A percentile compares a stretch with the other conserved stretches of the same genome.
Evolutionary conservation across 2,888 invertebrate species (phyloP).

Genomic region (Acronicta psi): DNA sequence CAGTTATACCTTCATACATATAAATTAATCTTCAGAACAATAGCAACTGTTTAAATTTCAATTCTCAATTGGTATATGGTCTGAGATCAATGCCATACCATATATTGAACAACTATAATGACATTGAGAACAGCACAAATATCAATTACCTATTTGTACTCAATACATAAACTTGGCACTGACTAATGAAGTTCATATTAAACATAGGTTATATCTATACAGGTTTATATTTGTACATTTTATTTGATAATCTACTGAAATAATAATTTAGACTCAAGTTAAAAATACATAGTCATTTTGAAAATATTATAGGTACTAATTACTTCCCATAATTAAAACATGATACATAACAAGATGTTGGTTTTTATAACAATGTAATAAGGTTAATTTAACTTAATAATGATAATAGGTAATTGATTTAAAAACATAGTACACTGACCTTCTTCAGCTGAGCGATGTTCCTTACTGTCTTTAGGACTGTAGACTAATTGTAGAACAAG

Average conservation of each 20-base stretch:
- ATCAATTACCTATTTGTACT: slow-evolving; percentile 4
- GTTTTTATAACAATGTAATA: too few relatives aligned
- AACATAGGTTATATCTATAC: too few relatives aligned
- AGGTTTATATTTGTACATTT: too few relatives aligned
- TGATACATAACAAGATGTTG: too few relatives aligned
- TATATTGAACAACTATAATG: slow-evolving; percentile 32
- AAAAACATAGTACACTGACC: slow-evolving; percentile 89
- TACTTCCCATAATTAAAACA: too few relatives aligned
- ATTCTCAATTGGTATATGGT: slow-evolving; percentile 4
- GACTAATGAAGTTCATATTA: too few relatives aligned
- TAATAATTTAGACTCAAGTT: too few relatives aligned
- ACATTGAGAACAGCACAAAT: slow-evolving; percentile 30
- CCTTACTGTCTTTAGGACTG: slow-evolving; percentile 96
- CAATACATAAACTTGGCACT: slow-evolving; percentile 42
- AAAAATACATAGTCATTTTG: too few relatives aligned
- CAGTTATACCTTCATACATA: too few relatives aligned
- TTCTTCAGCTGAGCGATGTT: slow-evolving; percentile 95
- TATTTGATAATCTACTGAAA: too few relatives aligned
- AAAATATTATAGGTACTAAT: background rate
- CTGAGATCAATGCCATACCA: slow-evolving; percentile 32
- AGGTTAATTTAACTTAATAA: too few relatives aligned
- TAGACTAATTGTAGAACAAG: slow-evolving; percentile 97
- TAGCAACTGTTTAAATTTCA: background rate
- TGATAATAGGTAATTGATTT: too few relatives aligned
- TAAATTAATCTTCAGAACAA: background rate